phyloP scores from a whole-genome alignment of 2,113 vertebrate genomes.

The Ageneiosus marmoratus region DNA sequence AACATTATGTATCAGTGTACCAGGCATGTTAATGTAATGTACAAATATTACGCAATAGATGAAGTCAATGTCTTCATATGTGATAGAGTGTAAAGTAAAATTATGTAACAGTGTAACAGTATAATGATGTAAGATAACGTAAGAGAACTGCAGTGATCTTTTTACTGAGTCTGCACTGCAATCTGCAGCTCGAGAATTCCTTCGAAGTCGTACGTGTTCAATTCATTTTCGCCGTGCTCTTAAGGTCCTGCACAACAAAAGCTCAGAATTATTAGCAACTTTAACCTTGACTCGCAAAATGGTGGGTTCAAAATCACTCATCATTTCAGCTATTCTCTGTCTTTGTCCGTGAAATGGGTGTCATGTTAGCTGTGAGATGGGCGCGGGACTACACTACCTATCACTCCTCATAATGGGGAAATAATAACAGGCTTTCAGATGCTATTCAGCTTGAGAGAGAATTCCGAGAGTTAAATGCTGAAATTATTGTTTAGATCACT shows the following conservation, averaged over 20 bases:
- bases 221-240: not conserved
- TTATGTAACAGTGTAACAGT: too few relatives aligned
- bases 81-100: too few relatives aligned
- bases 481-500: not conserved
- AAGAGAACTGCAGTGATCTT: too few relatives aligned
- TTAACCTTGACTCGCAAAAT: slow-evolving; percentile 1
- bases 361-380: not conserved
- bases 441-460: not conserved
- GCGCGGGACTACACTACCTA: not conserved
- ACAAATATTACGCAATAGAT: too few relatives aligned
- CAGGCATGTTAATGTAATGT: too few relatives aligned
- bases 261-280: not conserved
- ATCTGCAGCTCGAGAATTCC: too few relatives aligned
- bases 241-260: not conserved
- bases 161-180: too few relatives aligned
- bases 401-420: not conserved
- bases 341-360: slow-evolving; percentile 15
- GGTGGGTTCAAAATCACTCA: not conserved
- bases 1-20: too few relatives aligned
- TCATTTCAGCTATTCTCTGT: not conserved
- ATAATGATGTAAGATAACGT: too few relatives aligned
- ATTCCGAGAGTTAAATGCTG: not conserved
- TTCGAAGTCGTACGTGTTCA: too few relatives aligned
- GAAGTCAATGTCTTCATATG: too few relatives aligned
- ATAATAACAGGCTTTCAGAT: slow-evolving; percentile 13